These are phyloP conservation scores for Entomyzon cyanotis DNA, from an alignment of 2,113 vertebrate species.

Conservation along the genomic window DNA sequence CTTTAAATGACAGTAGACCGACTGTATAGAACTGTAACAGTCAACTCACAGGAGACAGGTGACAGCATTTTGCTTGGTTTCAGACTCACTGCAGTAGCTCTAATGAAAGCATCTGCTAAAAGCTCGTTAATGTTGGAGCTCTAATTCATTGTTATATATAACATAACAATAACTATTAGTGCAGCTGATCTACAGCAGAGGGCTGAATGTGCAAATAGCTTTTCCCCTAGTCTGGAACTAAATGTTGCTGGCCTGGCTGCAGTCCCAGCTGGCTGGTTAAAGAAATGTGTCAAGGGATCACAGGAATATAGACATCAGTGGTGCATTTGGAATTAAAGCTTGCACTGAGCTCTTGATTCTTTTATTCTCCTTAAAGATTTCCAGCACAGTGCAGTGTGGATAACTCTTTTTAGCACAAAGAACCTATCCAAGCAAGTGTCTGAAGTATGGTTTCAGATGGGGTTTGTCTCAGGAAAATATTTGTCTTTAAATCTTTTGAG, in stretches of 20 bases:
- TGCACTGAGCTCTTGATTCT: conserved; percentile 1
- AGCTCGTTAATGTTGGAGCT: background rate
- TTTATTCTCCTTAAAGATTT: conserved; percentile 19
- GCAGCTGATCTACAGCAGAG: background rate
- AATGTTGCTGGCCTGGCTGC: background rate
- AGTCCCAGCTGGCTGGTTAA: background rate
- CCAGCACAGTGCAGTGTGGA: background rate
- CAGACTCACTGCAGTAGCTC: background rate
- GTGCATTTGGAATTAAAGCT: background rate
- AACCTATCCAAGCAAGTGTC: background rate
- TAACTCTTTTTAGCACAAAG: background rate
- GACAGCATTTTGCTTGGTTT: background rate
- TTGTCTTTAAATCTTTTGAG: conserved; percentile 36
- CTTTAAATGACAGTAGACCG: background rate
- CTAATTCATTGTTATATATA: background rate
- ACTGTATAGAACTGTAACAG: background rate
- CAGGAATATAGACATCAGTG: conserved; percentile 19
- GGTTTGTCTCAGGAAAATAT: conserved; percentile 42
- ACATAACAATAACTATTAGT: background rate
- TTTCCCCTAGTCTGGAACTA: background rate
- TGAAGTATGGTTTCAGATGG: background rate
- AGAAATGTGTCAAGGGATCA: background rate
- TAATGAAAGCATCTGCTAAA: background rate
- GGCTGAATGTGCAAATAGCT: background rate
- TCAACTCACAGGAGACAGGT: background rate